Conservation (phyloP, 64 coral and sea anemone species). For the Astreopora myriophthalma region DNA sequence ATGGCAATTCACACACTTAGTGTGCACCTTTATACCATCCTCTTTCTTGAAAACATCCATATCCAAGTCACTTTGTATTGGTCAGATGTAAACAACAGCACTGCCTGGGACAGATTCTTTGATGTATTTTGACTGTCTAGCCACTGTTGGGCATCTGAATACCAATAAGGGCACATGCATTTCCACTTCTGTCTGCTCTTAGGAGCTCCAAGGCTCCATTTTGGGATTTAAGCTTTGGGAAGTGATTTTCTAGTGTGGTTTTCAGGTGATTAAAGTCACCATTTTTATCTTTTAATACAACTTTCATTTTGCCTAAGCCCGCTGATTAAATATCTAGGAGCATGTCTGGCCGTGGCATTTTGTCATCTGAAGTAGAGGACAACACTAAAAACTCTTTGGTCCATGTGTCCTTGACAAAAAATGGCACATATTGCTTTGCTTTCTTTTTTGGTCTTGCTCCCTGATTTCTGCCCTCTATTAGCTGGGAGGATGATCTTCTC, state of each 20-base stretch:
- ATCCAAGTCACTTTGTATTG: slow-evolving; percentile 51
- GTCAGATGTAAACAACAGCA: slow-evolving; percentile 15
- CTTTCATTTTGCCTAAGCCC: slow-evolving; percentile 12
- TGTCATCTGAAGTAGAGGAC: slow-evolving; percentile 30
- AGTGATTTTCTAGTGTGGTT: slow-evolving; percentile 34
- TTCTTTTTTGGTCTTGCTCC: slow-evolving; percentile 51
- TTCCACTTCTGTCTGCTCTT: slow-evolving; percentile 55
- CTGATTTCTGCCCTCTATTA: background rate
- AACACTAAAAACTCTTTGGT: slow-evolving; percentile 45
- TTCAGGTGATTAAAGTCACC: slow-evolving; percentile 44
- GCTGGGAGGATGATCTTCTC: slow-evolving; percentile 44
- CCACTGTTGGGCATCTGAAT: slow-evolving; percentile 16
- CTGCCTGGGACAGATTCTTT: slow-evolving; percentile 26
- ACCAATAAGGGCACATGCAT: slow-evolving; percentile 25
- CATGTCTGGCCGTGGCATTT: slow-evolving; percentile 32
- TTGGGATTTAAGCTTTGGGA: slow-evolving; percentile 53
- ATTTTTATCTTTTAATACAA: slow-evolving; percentile 49
- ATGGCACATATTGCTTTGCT: slow-evolving; percentile 42
- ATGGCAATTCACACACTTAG: slow-evolving; percentile 53
- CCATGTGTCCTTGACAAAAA: slow-evolving; percentile 54
- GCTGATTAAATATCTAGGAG: background rate
- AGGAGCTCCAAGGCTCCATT: slow-evolving; percentile 63
- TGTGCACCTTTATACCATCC: background rate
- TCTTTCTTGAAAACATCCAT: background rate
- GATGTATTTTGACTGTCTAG: slow-evolving; percentile 13